Evolutionary conservation across 2,797 vertebrate genomes (phyloP), one percentile per base, ranked within the genome.

Genomic region (Protonibea diacanthus): DNA sequence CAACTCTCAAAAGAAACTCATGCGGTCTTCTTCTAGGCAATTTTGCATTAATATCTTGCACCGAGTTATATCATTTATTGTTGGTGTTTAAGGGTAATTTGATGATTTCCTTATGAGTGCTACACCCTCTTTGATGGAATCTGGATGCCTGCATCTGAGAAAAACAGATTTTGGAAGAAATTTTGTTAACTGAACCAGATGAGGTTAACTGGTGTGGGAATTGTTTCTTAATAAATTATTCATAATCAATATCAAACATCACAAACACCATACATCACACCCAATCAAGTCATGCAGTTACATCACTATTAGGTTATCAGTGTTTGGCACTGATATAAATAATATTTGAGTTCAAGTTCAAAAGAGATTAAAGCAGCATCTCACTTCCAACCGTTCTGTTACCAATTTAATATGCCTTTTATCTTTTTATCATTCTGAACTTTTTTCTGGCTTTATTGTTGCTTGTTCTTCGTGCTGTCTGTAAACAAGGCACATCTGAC

Each of bases 401-500:
- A 23, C 81, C 70, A 78, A 82, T 80, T 68, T 66, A 73, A 81
- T 13, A 80, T 61, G 14, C 53, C 73, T 82, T 80, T 80, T 38
- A 78, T 85, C 70, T 23, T 67, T 47, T 77, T 62, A 61, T 55
- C 18, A 61, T 33, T 58, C 48, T 53, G 40, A 58, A 74, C 68
- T 59, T 56, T 74, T 11, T 15, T 17, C 47, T 63, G 29, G 13
- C 55, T 78, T 73, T 66, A 45, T 55, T 78, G 49, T 42, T 51
- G 23, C 72, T 78, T 74, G 48, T 45, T 67, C 48, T 47, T 55
- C 0, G 2, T 47, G 3, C 56, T 55, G 63, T 66, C 80, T 81
- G n/a, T 47, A 71, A 86, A 82, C 72, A 81, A 57, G 42, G 55
- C 48, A 48, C 44, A 86, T 80, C 65, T 71, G 74, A 77, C 48